A percentile compares a stretch with the other conserved stretches of the same genome.
phyloP scores from a whole-genome alignment of 2,797 vertebrate genomes.

The Microtus californicus region DNA sequence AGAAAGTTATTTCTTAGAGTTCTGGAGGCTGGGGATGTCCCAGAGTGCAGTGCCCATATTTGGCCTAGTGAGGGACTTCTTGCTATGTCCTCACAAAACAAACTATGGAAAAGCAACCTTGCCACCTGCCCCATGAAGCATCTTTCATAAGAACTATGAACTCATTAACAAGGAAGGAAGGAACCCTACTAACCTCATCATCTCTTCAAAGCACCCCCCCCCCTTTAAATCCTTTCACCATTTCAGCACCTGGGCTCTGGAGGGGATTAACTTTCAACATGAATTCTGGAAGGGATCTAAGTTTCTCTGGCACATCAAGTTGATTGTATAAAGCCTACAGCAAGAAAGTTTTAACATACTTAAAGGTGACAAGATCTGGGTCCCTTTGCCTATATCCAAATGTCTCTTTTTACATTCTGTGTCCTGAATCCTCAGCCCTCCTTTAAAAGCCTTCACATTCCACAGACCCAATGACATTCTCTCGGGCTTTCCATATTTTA shows the following conservation, averaged over 20 bases:
- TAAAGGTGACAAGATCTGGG: conserved; percentile 22
- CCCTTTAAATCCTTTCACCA: background rate
- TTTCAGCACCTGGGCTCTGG: background rate
- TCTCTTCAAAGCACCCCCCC: background rate
- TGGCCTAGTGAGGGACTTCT: background rate
- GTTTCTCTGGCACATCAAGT: background rate
- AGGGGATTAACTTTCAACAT: background rate
- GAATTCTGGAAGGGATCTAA: background rate
- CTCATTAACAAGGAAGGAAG: background rate
- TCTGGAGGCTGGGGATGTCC: background rate
- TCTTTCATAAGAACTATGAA: background rate
- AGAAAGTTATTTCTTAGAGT: conserved; percentile 1
- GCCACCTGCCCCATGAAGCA: background rate
- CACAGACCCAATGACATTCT: background rate
- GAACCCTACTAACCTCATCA: too few species aligned
- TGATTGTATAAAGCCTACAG: conserved; percentile 17
- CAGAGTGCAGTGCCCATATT: background rate
- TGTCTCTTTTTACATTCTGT: background rate
- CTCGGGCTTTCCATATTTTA: background rate
- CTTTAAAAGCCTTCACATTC: background rate
- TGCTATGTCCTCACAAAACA: background rate
- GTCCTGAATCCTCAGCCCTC: background rate
- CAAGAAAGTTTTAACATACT: background rate
- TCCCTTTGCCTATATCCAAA: background rate
- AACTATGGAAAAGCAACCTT: background rate